These are phyloP conservation scores for Cheilosia scutellata DNA, from an alignment of 2,888 invertebrate genomes.

Conservation along the genomic window DNA sequence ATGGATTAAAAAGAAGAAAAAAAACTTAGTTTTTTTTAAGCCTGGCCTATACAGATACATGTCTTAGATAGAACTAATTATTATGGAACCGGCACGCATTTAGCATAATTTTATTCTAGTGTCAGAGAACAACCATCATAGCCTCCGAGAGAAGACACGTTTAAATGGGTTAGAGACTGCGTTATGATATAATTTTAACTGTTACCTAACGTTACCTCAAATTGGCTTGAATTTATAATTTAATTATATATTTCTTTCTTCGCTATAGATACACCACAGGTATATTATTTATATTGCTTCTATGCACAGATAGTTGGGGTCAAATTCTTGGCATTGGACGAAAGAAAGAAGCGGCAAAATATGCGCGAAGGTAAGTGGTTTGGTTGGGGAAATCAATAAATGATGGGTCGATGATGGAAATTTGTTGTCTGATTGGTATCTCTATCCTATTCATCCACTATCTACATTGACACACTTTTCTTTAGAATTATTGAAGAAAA, in stretches of 20 bases:
- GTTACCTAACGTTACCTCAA: slow-evolving; percentile 68
- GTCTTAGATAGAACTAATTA: slow-evolving; percentile 71
- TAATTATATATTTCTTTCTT: slow-evolving; percentile 57
- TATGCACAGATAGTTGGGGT: slow-evolving; percentile 20
- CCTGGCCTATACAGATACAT: slow-evolving; percentile 50
- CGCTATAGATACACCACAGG: slow-evolving; percentile 14
- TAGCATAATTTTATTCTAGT: slow-evolving; percentile 63
- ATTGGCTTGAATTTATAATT: slow-evolving; percentile 58
- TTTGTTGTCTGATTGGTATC: slow-evolving; percentile 5
- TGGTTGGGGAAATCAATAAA: slow-evolving; percentile 2
- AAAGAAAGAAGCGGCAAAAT: not conserved
- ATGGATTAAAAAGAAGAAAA: not conserved
- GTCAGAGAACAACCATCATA: not conserved
- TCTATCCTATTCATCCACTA: not conserved
- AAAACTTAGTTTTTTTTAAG: not conserved
- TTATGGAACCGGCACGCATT: slow-evolving; percentile 74
- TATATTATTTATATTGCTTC: not conserved
- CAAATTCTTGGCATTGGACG: slow-evolving; percentile 65
- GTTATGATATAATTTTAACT: slow-evolving; percentile 68
- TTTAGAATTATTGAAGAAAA: not conserved
- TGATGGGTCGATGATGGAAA: not conserved
- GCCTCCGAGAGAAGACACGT: slow-evolving; percentile 2
- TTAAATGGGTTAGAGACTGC: slow-evolving; percentile 16
- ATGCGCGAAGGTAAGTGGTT: slow-evolving; percentile 10
- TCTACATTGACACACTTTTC: slow-evolving; percentile 4